Evolutionary conservation across 2,113 vertebrate species (phyloP), one percentile per base, ranked within the genome.

Genomic region (Pipra filicauda): DNA sequence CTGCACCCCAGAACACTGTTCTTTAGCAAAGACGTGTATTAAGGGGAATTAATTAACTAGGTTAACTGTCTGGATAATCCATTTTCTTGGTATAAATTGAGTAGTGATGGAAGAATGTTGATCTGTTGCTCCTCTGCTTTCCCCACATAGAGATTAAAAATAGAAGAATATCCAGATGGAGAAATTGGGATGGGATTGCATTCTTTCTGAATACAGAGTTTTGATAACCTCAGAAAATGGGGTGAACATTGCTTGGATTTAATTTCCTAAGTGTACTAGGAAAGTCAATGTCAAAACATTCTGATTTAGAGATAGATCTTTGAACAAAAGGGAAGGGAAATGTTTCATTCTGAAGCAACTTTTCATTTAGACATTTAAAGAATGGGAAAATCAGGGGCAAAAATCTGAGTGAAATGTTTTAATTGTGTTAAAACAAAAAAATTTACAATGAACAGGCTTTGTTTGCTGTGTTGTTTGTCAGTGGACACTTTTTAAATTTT

Each of bases 11-110:
- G 52, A 89, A 72, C 3, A 18, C 64, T n/a, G 19, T 44, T 71
- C 65, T 84, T 87, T 75, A 75, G 65, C 48, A 69, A 86, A 52
- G 69, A 33, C 6, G 1, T 62, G 30, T 67, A 74, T 92, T 80
- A 95, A 86, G 15, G 52, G 72, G 66, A 95, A 92, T 87, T 95
- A 95, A 95, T 93, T 95, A 94, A 92, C 59, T 78, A 75, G 73
- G 69, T 84, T 92, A 91, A 35, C 80, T 90, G 71, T 49, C 54
- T 65, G 75, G 39, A 46, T 96, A 95, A 97, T 95, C 55, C 78
- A 81, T 95, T 93, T 87, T 85, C 91, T 64, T 59, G 27, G 46
- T 84, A 72, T 84, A 92, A 96, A 95, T 72, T 93, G 94, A 93
- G 55, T 65, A 35, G 52, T 75, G 89, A 55, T 64, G 52, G 79